These are phyloP conservation scores for Saccostrea echinata DNA, from an alignment of 1,140 invertebrate species.

Conservation along the genomic window DNA sequence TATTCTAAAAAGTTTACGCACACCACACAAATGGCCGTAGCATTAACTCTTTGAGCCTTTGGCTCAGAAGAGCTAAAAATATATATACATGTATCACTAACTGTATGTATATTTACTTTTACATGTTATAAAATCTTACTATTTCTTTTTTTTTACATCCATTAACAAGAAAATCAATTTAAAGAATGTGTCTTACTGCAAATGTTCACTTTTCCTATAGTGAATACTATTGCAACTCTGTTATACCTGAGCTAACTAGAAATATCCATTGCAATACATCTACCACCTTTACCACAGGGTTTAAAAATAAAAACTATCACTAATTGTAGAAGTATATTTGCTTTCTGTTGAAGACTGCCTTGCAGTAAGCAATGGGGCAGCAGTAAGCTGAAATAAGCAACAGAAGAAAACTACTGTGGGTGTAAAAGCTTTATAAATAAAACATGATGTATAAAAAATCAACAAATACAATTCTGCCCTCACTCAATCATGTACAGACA, in stretches of 20 bases:
- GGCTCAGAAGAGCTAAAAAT: too few species aligned
- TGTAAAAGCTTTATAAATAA: constrained; percentile 27
- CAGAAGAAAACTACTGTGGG: not conserved
- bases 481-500: not conserved
- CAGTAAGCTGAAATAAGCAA: not conserved
- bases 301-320: not conserved
- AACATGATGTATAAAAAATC: constrained; percentile 19
- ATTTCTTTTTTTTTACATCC: too few species aligned
- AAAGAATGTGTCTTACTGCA: too few species aligned
- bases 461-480: constrained; percentile 9
- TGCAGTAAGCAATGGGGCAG: not conserved
- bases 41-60: too few species aligned
- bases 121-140: too few species aligned
- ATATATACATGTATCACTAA: too few species aligned
- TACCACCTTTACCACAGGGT: not conserved
- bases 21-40: too few species aligned
- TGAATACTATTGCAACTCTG: too few species aligned
- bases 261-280: not conserved
- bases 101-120: too few species aligned
- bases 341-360: not conserved
- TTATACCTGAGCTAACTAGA: not conserved
- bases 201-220: too few species aligned
- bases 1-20: too few species aligned
- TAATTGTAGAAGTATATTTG: not conserved
- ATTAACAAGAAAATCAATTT: too few species aligned